Evolutionary conservation across 2,888 invertebrate species (phyloP), one percentile per base, ranked within the genome.

Genomic region (Nipponacmea schrenckii): DNA sequence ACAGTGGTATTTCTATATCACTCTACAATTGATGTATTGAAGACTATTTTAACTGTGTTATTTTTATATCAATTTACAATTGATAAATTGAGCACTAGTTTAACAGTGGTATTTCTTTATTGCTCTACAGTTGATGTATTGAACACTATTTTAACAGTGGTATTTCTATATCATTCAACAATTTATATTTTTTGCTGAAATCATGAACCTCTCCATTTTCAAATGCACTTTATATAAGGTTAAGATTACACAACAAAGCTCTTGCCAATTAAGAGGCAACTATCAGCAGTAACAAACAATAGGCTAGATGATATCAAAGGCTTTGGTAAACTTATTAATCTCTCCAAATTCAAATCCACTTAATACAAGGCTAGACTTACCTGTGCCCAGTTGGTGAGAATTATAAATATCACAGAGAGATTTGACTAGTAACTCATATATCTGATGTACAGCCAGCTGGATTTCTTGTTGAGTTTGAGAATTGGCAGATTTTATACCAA

Each of bases 401-500:
- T 77, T 77, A 62, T 80, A 76, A 7, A 80, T 80, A n/a, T 80
- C 78, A 63, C 82, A 86, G 46, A 92, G 86, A 3, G 91, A 90
- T n/a, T 85, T 84, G 2, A 91, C 90, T 46, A 92, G 85, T 48
- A 90, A 85, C 64, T 89, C 89, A 79, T 91, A 91, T 71, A 92
- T 91, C 68, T 89, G 87, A 81, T 92, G 92, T 1, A 92, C 91
- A 17, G 90, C 89, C 27, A 85, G 80, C 67, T 91, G 88, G 56
- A 92, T 91, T 77, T 91, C 89, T 68, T 90, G 88, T 83, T 92
- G 91, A 2, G 91, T 87, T 72, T 88, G 82, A 5, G 87, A 81
- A 0, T 91, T 90, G 1, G 92, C 90, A 12, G 91, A 89, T 77
- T 90, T 89, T 39, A 92, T 91, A 24, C 91, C 91, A 82, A 92